These are phyloP conservation scores for Erythrocercus mccallii DNA, from an alignment of 2,113 vertebrate species.

Conservation along the genomic window DNA sequence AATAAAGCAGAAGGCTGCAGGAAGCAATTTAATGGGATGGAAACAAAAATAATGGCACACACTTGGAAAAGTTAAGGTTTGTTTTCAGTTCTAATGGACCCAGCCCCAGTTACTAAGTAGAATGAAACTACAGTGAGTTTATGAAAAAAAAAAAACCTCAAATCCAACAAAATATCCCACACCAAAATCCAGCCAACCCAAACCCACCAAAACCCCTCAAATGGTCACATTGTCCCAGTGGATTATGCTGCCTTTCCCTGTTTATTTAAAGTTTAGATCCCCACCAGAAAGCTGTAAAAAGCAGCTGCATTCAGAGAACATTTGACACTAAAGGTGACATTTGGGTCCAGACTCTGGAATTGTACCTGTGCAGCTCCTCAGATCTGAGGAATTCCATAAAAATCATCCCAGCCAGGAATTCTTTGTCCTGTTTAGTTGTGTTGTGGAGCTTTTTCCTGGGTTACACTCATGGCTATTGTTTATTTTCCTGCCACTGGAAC, in stretches of 20 bases:
- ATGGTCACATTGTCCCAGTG: fast-evolving
- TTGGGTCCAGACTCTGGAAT: neutral
- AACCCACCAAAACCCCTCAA: neutral
- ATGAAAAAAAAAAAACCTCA: no score
- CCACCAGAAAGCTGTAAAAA: neutral
- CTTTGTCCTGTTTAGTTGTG: neutral
- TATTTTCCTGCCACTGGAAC: neutral
- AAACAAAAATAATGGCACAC: neutral
- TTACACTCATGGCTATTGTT: neutral
- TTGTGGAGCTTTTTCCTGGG: neutral
- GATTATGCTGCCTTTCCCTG: neutral
- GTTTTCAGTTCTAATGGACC: neutral
- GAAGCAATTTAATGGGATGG: neutral
- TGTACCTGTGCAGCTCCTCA: neutral
- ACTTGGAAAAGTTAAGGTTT: neutral
- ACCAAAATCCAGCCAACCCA: no score
- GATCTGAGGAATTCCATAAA: fast-evolving
- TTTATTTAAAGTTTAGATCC: neutral
- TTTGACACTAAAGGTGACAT: neutral
- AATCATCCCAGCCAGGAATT: neutral
- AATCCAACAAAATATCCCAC: neutral
- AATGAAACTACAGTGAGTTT: neutral
- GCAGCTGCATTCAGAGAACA: neutral
- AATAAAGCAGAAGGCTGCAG: neutral
- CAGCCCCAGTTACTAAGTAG: neutral